Base-by-base conservation (phyloP, 2,797 vertebrate species). In the Acanthiza pusilla region DNA sequence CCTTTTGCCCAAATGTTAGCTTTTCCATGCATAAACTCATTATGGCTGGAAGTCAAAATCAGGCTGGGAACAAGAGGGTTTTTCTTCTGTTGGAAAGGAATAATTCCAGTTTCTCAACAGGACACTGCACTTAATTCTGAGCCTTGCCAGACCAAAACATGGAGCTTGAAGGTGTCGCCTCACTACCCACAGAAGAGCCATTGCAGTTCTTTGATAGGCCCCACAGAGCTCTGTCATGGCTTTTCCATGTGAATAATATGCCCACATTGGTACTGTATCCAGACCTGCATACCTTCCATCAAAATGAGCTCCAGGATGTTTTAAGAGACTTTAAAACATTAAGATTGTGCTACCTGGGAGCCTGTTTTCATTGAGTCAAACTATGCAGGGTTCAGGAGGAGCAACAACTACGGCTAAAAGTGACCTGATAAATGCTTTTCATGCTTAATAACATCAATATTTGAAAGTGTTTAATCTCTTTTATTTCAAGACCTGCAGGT, bases 1-100 rank as follows among this genome's bases (percentile, higher is more conserved):
- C 48, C 79, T 96, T 82, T 86, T 73, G 77, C 48, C 81, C 85
- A 95, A 68, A 92, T 89, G 93, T 92, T 88, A 88, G 85, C 91
- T 95, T 84, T 95, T 85, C 91, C 85, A 53, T 91, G 82, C 84
- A 92, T 89, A 94, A 96, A 83, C 85, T 95, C 73, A 66, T 93
- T 91, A 93, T 19, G 60, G 43, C 91, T 92, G 57, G 13, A 91
- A 93, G 55, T 93, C 76, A 90, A 73, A 91, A 60, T 57, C 34
- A 19, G 48, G 26, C 63, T 80, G 55, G 57, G 83, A 91, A 48
- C 43, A 26, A 68, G 55, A 45, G 6, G 5, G 7, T 1, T 60
- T 90, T 84, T 73, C 71, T 93, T 29, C 60, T 12, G 0, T n/a
- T 43, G 36, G 50, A 65, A 65, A 71, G 23, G 40, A 71, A 16